These are phyloP conservation scores for Epinephelus moara DNA, from an alignment of 2,113 vertebrate genomes.

Conservation along the genomic window DNA sequence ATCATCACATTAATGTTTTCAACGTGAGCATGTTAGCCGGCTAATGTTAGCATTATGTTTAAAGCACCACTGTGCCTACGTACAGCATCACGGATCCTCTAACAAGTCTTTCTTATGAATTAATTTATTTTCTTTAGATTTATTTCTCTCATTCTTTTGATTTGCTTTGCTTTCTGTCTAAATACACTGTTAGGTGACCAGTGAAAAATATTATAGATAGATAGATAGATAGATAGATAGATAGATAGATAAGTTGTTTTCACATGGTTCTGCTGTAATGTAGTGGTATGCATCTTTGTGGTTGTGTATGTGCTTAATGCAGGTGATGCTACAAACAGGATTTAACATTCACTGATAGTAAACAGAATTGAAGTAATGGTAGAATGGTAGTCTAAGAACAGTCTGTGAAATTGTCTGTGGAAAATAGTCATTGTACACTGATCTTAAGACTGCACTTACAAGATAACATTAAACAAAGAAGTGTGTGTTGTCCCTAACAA, in stretches of 20 bases:
- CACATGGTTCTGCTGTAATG: neutral
- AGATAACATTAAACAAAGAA: slow-evolving; percentile 40
- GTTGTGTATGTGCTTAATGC: neutral
- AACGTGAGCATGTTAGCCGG: too few species aligned
- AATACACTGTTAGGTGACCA: too few species aligned
- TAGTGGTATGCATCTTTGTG: neutral
- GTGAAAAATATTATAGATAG: neutral
- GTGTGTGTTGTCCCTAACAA: slow-evolving; percentile 16
- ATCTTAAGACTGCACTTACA: slow-evolving; percentile 32
- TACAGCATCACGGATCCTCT: too few species aligned
- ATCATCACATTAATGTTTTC: too few species aligned
- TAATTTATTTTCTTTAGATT: too few species aligned
- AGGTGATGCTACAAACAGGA: neutral
- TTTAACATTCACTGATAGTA: slow-evolving; percentile 3
- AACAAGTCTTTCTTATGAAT: too few species aligned
- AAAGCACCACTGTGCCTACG: too few species aligned
- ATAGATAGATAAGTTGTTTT: neutral
- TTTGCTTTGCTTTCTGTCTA: too few species aligned
- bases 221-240: too few species aligned
- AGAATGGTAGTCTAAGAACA: neutral
- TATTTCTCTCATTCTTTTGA: too few species aligned
- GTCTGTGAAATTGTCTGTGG: neutral
- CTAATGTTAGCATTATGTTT: too few species aligned
- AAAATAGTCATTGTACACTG: slow-evolving; percentile 24
- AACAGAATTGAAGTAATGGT: neutral